Base-by-base conservation (phyloP, 2,888 invertebrate genomes). In the Coenonympha glycerion region DNA sequence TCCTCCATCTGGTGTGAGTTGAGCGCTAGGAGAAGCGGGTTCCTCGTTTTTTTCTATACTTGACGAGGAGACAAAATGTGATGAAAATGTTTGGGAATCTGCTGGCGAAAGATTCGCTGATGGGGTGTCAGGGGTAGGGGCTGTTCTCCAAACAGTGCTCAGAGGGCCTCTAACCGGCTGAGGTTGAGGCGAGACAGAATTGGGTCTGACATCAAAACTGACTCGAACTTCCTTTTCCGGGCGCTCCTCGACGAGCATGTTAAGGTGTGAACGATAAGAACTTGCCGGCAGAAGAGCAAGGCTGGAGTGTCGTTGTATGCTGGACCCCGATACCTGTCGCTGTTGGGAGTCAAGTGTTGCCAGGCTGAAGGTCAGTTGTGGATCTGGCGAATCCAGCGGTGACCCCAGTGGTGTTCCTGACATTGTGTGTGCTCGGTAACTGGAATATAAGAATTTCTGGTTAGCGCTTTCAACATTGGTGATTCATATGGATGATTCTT, bases 361-460 rank as follows among this genome's bases (percentile, higher is more conserved):
- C 58, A 91, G 88, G 49, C 91, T 91, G 69, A 91, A 91, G 55
- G 91, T 91, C 58, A 91, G 76, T 62, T 88, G 91, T 40, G 89
- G 92, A 64, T 93, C 93, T 16, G 93, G 93, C 9, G 93, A 94
- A 76, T 95, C 95, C 72, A 94, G 83, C n/a, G 95, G 95, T 56
- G 94, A 94, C 60, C 93, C 93, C 52, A 93, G 88, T 3, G 94
- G 92, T 45, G 94, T 93, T 42, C 94, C 94, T 61, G 92, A 89
- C 71, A 93, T 93, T 62, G 93, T 92, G 80, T 94, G 95, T 52
- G 94, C 92, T 68, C 94, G 91, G 79, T 93, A 93, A 88, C 95
- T 95, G 88, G 60, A 89, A 88, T 26, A 24, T 44, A 46, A 39
- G 3, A 21, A 49, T 3, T 9, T 31, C 18, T 1, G 24, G 6